A percentile compares a stretch with the other conserved stretches of the same genome.
These are phyloP conservation scores for Lutjanus argentimaculatus DNA, from an alignment of 2,797 vertebrate species.

Conservation along the genomic window DNA sequence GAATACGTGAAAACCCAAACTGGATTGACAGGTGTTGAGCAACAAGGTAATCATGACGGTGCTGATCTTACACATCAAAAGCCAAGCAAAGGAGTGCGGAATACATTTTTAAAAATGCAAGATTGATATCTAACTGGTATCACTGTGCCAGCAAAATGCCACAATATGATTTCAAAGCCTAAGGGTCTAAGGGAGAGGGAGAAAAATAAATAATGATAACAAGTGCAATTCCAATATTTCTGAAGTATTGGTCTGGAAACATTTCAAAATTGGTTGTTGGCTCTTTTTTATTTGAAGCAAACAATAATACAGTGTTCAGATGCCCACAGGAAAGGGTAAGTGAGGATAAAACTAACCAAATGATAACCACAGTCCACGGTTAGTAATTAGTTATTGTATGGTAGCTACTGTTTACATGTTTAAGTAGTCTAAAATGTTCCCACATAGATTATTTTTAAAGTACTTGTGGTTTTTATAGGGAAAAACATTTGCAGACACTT, in stretches of 20 bases:
- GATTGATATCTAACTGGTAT: constrained; percentile 71
- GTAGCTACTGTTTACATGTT: constrained; percentile 66
- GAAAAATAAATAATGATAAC: constrained; percentile 40
- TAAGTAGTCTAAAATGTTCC: constrained; percentile 21
- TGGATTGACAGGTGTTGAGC: constrained; percentile 68
- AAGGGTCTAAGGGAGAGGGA: constrained; percentile 34
- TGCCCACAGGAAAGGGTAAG: constrained; percentile 57
- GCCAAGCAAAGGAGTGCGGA: constrained; percentile 47
- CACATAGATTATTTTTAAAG: constrained; percentile 39
- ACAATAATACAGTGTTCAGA: constrained; percentile 64
- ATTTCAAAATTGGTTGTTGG: constrained; percentile 58
- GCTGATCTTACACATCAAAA: constrained; percentile 69
- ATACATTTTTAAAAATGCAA: constrained; percentile 57
- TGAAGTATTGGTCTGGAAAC: constrained; percentile 57
- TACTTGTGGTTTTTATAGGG: constrained; percentile 24
- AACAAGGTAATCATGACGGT: constrained; percentile 68
- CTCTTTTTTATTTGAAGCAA: constrained; percentile 62
- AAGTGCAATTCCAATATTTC: constrained; percentile 50
- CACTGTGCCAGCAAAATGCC: constrained; percentile 71
- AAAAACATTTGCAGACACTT: constrained; percentile 1
- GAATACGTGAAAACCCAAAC: constrained; percentile 54
- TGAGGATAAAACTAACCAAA: constrained; percentile 63
- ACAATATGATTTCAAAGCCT: constrained; percentile 74
- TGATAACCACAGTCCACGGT: constrained; percentile 30
- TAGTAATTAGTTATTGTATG: constrained; percentile 33